Evolutionary conservation across 92 coral and sea anemone genomes (phyloP).

Genomic region (Epizoanthus stellaris): DNA sequence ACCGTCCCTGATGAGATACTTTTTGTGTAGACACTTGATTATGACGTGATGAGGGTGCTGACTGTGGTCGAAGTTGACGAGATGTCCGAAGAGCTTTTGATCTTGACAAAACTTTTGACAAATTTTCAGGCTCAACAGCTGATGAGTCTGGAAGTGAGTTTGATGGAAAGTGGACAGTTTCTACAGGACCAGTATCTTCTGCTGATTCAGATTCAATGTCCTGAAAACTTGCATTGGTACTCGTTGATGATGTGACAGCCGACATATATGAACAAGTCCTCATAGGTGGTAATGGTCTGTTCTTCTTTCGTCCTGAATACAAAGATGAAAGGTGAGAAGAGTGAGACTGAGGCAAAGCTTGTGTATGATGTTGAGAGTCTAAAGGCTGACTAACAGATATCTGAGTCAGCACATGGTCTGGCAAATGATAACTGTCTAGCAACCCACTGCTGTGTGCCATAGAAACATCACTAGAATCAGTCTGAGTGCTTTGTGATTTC

Average conservation of each 20-base stretch:
- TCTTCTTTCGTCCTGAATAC: conserved; percentile 37
- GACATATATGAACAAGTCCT: conserved; percentile 85
- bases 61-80: conserved; percentile 78
- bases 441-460: conserved; percentile 64
- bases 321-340: conserved; percentile 44
- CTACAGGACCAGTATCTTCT: not conserved
- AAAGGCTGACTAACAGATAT: conserved; percentile 21
- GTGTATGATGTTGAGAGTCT: conserved; percentile 31
- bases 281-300: conserved; percentile 75
- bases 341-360: conserved; percentile 16
- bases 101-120: conserved; percentile 54
- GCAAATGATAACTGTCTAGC: conserved; percentile 48
- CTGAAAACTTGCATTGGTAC: conserved; percentile 16
- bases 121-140: conserved; percentile 17
- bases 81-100: conserved; percentile 39
- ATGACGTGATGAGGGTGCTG: conserved; percentile 82
- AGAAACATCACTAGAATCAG: conserved; percentile 83
- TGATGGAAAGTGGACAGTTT: conserved; percentile 58
- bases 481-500: conserved; percentile 75
- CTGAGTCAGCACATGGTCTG: conserved; percentile 45
- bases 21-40: conserved; percentile 43
- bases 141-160: conserved; percentile 66
- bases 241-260: conserved; percentile 66
- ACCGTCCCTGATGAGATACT: conserved; percentile 46
- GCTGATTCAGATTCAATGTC: not conserved